Base-by-base conservation (phyloP, 2,113 vertebrate species). In the Sinocyclocheilus anshuiensis region DNA sequence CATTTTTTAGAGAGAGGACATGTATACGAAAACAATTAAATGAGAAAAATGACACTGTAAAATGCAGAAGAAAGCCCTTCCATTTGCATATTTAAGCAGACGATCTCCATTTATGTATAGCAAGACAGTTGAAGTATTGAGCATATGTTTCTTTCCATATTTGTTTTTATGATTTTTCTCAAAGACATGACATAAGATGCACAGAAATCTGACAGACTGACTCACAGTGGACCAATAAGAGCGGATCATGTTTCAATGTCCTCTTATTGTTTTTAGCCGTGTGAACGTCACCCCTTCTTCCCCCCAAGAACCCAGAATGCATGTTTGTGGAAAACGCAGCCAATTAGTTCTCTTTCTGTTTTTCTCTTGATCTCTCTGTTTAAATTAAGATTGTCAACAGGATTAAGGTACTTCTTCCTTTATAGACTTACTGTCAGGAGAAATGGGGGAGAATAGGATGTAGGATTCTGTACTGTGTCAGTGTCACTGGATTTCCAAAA, bases 401-500 rank as follows among this genome's bases (percentile, higher is more conserved):
- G 95, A 95, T 93, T 91, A 89, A 89, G 90, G 93, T 91, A 92
- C 92, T 87, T 92, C 92, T 91, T 92, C 80, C 63, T 85, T 42
- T 61, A 61, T 61, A 61, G 8, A n/a, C 57, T 61, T 61, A 2
- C 55, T 90, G 89, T 90, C 84, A 75, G 89, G 87, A 87, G 90
- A 87, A 72, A 90, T 71, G 91, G 90, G 88, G 83, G 83, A 63
- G 50, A 87, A 88, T 80, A 45, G 87, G 80, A 26, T 93, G 89
- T 88, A 77, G 91, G 92, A 92, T 92, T 92, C 89, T 93, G 93
- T 94, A 94, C 93, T 92, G 92, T 95, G 97, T 98, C 96, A 89
- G 92, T 96, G 95, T 97, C 97, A 98, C 97, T 98, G 97, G 97
- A 97, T 95, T 96, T 95, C 95, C 94, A 95, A 93, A 95, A 93